Conservation (phyloP, 2,888 invertebrate species). For the Pollenia labialis region DNA sequence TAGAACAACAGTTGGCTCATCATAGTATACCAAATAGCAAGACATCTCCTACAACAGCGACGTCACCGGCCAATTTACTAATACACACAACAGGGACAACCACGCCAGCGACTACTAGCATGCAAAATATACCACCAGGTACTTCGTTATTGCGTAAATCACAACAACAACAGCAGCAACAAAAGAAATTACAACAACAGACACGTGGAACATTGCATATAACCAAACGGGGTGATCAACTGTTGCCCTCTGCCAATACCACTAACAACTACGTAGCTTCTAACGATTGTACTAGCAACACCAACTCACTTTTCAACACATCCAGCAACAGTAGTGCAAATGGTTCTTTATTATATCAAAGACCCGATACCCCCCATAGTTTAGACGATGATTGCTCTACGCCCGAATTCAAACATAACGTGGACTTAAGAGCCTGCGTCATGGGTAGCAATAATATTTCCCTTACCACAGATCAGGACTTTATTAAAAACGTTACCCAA, state of each 20-base stretch:
- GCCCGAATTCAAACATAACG: conserved; percentile 81
- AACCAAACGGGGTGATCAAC: conserved; percentile 76
- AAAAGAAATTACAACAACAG: conserved; percentile 70
- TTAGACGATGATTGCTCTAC: conserved; percentile 79
- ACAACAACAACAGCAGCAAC: conserved; percentile 74
- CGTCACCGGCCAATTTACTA: conserved; percentile 37
- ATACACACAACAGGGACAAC: conserved; percentile 32
- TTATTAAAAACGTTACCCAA: conserved; percentile 80
- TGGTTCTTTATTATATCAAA: conserved; percentile 67
- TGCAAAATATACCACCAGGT: conserved; percentile 82
- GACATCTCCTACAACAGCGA: conserved; percentile 59
- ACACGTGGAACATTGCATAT: conserved; percentile 72
- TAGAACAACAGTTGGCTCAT: conserved; percentile 75
- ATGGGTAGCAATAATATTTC: conserved; percentile 84
- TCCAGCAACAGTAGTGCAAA: conserved; percentile 50
- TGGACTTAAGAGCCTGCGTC: conserved; percentile 83
- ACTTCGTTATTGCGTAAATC: conserved; percentile 82
- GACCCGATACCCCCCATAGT: conserved; percentile 82
- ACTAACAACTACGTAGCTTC: neutral
- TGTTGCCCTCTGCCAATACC: conserved; percentile 60
- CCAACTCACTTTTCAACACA: conserved; percentile 30
- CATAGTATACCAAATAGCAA: conserved; percentile 75
- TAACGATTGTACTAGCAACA: conserved; percentile 4
- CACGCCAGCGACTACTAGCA: conserved; percentile 65
- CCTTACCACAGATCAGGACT: conserved; percentile 77